Evolutionary conservation across 2,113 vertebrate genomes (phyloP).

Genomic region (Anarhynchus alexandrinus): DNA sequence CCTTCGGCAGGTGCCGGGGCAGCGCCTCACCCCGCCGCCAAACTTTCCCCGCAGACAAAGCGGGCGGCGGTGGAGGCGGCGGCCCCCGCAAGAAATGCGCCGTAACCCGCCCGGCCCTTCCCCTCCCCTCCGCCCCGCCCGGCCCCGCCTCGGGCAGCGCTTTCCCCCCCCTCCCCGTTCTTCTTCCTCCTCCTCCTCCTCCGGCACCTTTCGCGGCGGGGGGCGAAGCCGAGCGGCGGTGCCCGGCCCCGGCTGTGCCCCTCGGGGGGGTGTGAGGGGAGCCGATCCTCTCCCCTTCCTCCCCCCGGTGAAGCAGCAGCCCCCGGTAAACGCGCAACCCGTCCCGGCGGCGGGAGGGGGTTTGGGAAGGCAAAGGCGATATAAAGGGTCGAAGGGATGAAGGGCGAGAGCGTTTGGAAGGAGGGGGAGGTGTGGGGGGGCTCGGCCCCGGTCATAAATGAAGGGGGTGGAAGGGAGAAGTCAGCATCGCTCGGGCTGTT

Average conservation of each 20-base stretch:
- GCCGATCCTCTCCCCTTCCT: not conserved
- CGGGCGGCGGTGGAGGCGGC: not conserved
- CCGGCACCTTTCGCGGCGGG: not conserved
- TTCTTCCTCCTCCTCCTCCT: not conserved
- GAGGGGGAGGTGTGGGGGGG: rapidly evolving
- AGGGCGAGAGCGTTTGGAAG: rapidly evolving
- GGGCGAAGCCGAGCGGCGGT: not conserved
- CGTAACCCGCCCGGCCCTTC: not conserved
- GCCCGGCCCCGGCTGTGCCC: no score
- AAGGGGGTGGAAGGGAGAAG: rapidly evolving
- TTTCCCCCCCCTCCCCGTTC: not conserved
- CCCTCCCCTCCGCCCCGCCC: not conserved
- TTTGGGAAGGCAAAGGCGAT: not conserved
- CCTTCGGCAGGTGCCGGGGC: not conserved
- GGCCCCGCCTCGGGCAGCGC: not conserved
- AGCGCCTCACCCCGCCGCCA: not conserved
- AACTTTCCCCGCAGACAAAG: constrained; percentile 41
- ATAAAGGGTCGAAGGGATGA: not conserved
- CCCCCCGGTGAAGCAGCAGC: not conserved
- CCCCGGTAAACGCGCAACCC: not conserved
- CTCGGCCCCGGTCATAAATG: rapidly evolving
- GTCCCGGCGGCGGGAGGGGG: not conserved
- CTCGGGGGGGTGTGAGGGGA: no score
- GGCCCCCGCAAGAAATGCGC: not conserved
- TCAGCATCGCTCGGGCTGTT: rapidly evolving